Evolutionary conservation across 2,113 vertebrate genomes (phyloP), one percentile per base, ranked within the genome.

Genomic region (Rattus rattus): DNA sequence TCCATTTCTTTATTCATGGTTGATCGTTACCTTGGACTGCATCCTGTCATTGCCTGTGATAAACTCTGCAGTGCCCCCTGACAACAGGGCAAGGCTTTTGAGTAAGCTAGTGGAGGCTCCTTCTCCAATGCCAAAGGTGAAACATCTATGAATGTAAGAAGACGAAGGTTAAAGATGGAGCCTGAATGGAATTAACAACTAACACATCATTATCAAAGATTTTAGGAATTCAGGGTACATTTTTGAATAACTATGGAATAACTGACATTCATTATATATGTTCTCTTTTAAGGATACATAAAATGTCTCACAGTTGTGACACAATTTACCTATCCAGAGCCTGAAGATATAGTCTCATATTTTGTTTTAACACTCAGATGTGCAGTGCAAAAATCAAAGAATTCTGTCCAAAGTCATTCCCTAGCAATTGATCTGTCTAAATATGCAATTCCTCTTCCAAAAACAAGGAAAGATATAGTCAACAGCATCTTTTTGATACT

Each of bases 51-150:
- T 94, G 47, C 98, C 99, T 28, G 98, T 98, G 97, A 99, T 99
- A 96, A 99, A 99, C 96, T 99, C 99, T 59, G 98, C 98, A 0
- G 98, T 98, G 52, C 99, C 99, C 70, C 97, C 96, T 43, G 98
- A 98, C 33, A 98, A 98, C 8, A 98, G 97, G 67, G 99, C 99
- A 97, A 99, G 96, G 85, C 98, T 99, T 97, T 98, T 99, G 96
- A 99, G 98, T 59, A 99, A 99, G 89, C 98, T 98, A 28, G 99
- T 98, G 92, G 99, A 99, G 91, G 98, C 99, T 10, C 99, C 99
- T 98, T 99, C 98, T 14, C 99, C 99, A 83, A 99, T 99, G 19
- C 99, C 99, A 93, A 99, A 99, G 16, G 99, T 98, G 96, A 99
- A 99, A 95, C 99, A 99, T 93, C 99, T 99, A 83, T 8, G 95